Conservation (phyloP, 2,888 invertebrate genomes). For the Yponomeuta malinellus region DNA sequence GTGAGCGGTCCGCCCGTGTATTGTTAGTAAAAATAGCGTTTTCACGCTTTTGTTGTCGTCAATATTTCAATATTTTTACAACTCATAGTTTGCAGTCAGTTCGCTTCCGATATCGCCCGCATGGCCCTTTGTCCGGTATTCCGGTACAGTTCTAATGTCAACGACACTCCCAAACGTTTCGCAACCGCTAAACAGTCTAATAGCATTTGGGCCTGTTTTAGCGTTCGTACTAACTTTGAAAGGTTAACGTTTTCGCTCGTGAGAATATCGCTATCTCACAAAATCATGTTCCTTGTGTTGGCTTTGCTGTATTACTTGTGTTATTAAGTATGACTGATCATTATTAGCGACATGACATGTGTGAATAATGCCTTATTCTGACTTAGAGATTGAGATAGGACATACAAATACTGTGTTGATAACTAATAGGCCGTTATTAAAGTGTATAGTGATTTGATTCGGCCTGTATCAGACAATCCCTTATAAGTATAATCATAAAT, state of each 20-base stretch:
- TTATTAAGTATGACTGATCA: neutral
- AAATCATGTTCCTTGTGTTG: neutral
- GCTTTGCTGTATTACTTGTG: neutral
- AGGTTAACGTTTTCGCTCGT: neutral
- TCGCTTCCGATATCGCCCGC: conserved; percentile 4
- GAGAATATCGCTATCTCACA: neutral
- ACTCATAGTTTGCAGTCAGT: neutral
- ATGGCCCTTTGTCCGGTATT: conserved; percentile 6
- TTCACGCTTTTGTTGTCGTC: neutral
- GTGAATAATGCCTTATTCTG: neutral
- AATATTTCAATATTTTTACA: neutral
- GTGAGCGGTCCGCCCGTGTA: no score
- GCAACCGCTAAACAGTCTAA: conserved; percentile 3
- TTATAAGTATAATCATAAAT: no score
- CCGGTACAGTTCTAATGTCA: neutral
- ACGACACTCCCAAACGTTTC: neutral
- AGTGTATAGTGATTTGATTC: no score
- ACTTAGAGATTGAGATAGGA: neutral
- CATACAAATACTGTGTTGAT: no score
- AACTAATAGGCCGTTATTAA: no score
- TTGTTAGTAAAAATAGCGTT: no score
- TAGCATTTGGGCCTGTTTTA: neutral
- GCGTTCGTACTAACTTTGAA: neutral
- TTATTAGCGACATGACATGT: neutral
- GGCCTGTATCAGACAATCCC: no score